Conservation (phyloP, 2,113 vertebrate genomes). For the Pavo muticus region DNA sequence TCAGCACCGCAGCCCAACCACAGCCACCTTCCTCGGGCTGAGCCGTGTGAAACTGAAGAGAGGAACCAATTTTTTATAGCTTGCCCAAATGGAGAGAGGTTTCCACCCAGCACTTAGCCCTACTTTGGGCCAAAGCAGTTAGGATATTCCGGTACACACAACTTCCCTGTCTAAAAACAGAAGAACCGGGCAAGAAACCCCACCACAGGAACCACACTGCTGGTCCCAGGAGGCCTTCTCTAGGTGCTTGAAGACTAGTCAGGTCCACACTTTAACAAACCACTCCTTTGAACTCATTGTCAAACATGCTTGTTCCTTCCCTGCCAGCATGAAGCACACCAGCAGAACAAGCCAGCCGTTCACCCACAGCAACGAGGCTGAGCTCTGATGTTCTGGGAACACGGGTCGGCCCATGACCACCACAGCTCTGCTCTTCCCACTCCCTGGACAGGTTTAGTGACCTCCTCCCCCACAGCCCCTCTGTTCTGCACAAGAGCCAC, state of each 20-base stretch:
- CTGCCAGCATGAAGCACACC: not conserved
- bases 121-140: constrained; percentile 12
- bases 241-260: not conserved
- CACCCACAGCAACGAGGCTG: not conserved
- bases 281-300: not conserved
- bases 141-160: not conserved
- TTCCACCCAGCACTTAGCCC: constrained; percentile 57
- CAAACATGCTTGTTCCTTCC: not conserved
- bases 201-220: not conserved
- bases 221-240: not conserved
- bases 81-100: not conserved
- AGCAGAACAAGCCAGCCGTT: fast-evolving
- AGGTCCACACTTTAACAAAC: not conserved
- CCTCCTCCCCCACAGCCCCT: not conserved
- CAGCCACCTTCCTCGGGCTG: not conserved
- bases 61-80: constrained; percentile 19
- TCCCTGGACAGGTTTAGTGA: not conserved
- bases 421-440: not conserved
- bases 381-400: constrained; percentile 24
- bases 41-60: not conserved
- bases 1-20: constrained; percentile 4
- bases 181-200: not conserved
- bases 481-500: fast-evolving
- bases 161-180: constrained; percentile 17
- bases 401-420: not conserved